Percentiles rank a stretch among this genome's conserved stretches.
Evolutionary conservation across 2,888 invertebrate genomes (phyloP).

Genomic region (Elaeidobius kamerunicus): DNA sequence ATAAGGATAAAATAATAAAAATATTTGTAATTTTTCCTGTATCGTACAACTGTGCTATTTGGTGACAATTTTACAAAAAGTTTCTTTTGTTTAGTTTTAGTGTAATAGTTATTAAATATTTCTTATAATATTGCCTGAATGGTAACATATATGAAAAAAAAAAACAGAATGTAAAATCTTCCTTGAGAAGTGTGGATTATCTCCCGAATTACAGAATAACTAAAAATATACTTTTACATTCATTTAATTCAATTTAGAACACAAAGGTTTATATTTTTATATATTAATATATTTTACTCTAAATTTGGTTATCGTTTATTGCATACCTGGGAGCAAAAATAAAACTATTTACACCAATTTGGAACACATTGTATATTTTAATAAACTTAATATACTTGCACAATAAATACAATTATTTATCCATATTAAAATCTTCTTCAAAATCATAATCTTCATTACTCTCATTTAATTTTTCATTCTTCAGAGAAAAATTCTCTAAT

Average conservation of each 20-base stretch:
- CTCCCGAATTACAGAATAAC: no score
- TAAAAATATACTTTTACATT: no score
- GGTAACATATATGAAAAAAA: no score
- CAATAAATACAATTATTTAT: background rate
- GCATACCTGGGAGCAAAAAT: no score
- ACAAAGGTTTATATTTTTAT: background rate
- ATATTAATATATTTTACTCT: background rate
- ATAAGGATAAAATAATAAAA: background rate
- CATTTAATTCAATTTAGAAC: no score
- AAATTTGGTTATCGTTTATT: no score
- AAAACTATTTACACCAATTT: no score
- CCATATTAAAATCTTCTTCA: slow-evolving; percentile 54
- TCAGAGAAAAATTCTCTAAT: slow-evolving; percentile 57
- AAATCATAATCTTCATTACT: slow-evolving; percentile 62
- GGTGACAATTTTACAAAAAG: background rate
- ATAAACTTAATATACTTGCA: slow-evolving; percentile 1
- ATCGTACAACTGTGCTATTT: background rate
- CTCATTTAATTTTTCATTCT: slow-evolving; percentile 30
- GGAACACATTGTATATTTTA: background rate
- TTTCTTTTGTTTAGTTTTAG: no score
- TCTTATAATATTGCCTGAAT: no score
- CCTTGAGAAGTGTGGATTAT: no score
- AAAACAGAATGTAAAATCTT: no score
- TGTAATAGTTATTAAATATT: no score
- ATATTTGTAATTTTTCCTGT: background rate